Evolutionary conservation across 2,113 vertebrate species (phyloP).

Genomic region (Eupsittula cactorum): DNA sequence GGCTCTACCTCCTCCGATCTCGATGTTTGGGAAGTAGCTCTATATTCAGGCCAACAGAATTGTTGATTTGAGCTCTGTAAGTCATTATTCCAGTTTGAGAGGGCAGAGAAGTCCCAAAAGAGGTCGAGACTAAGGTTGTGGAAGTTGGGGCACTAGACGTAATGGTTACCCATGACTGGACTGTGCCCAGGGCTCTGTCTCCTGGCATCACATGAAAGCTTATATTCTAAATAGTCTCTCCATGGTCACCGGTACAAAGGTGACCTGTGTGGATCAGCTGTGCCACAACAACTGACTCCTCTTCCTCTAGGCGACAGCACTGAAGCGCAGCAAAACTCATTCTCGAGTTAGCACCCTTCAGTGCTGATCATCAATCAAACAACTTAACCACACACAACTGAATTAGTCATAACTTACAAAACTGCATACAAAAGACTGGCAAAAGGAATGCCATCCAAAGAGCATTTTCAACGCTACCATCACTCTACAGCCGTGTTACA

Average conservation of each 20-base stretch:
- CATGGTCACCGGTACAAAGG: rapidly evolving
- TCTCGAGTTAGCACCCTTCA: not conserved
- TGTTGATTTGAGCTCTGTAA: not conserved
- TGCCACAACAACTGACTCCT: not conserved
- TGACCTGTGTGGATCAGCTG: not conserved
- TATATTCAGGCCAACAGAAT: not conserved
- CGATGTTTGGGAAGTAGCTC: not conserved
- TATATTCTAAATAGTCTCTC: not conserved
- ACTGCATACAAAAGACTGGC: not conserved
- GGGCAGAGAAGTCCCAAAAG: not conserved
- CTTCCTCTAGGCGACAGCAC: not conserved
- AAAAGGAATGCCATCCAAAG: not conserved
- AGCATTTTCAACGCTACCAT: slow-evolving; percentile 3
- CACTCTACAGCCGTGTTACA: slow-evolving; percentile 31
- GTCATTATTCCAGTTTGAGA: slow-evolving; percentile 28
- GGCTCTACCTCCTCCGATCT: not conserved
- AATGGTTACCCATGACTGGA: not conserved
- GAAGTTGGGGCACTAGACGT: not conserved
- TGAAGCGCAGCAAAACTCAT: not conserved
- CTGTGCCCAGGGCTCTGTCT: slow-evolving; percentile 1
- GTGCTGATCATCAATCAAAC: not conserved
- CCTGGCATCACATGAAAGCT: not conserved
- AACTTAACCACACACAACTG: rapidly evolving
- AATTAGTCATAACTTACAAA: not conserved
- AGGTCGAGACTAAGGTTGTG: not conserved